Conservation (phyloP, 2,797 vertebrate species). For the Cryptoprocta ferox region DNA sequence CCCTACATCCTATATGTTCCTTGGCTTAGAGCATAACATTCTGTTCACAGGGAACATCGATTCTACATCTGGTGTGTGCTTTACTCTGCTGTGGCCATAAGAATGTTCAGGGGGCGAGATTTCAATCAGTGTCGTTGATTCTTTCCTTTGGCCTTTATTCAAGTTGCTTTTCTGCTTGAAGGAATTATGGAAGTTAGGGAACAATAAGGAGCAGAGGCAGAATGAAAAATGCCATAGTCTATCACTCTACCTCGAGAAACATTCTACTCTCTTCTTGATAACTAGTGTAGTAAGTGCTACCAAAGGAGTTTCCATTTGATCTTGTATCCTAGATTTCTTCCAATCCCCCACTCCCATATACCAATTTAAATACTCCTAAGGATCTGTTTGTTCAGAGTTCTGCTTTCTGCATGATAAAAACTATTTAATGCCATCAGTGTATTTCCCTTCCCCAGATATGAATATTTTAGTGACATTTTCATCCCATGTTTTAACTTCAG, state of each 20-base stretch:
- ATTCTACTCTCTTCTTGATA: neutral
- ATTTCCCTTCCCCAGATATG: neutral
- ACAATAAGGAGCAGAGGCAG: neutral
- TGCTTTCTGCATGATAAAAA: neutral
- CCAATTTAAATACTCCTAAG: neutral
- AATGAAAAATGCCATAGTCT: neutral
- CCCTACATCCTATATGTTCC: neutral
- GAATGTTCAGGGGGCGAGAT: neutral
- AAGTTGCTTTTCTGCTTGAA: constrained; percentile 10
- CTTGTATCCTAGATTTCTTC: neutral
- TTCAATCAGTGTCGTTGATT: neutral
- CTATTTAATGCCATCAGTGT: neutral
- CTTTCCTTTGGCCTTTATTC: neutral
- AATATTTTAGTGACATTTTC: constrained; percentile 6
- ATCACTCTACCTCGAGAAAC: neutral
- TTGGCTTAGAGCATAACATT: neutral
- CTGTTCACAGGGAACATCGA: neutral
- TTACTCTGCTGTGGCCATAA: neutral
- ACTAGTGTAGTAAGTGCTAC: neutral
- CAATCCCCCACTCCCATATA: neutral
- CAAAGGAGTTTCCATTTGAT: neutral
- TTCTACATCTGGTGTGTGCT: neutral
- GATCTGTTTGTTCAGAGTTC: neutral
- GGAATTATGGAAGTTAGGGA: neutral
- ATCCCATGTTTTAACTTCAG: neutral